Percentiles rank a stretch among this genome's conserved stretches.
Evolutionary conservation across 1,140 invertebrate genomes (phyloP).

Genomic region (Anastrepha ludens): DNA sequence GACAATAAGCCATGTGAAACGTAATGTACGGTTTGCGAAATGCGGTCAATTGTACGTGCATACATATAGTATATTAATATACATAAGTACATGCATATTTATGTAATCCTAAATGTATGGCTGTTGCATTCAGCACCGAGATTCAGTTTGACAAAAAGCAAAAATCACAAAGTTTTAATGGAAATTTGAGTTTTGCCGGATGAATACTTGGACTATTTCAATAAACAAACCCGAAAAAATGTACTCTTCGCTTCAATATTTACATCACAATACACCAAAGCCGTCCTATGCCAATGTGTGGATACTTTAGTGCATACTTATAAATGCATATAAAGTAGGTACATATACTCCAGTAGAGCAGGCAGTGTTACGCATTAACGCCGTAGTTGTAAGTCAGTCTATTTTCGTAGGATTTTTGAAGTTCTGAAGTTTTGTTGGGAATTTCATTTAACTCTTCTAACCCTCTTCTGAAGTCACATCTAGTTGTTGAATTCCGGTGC

Average conservation of each 20-base stretch:
- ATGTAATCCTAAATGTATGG: not conserved
- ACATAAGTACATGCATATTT: not conserved
- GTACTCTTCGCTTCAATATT: not conserved
- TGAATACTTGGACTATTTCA: conserved; percentile 24
- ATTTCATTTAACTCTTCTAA: conserved; percentile 44
- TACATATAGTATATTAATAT: not conserved
- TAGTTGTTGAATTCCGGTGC: conserved; percentile 25
- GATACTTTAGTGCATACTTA: not conserved
- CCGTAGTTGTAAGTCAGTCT: not conserved
- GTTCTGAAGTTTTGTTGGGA: conserved; percentile 35
- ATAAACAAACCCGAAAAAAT: not conserved
- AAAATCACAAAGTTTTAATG: conserved; percentile 30
- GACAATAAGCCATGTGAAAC: not conserved
- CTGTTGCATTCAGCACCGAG: not conserved
- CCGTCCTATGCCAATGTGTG: not conserved
- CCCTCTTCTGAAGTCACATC: conserved; percentile 27
- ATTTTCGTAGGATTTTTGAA: conserved; percentile 25
- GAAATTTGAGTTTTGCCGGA: conserved; percentile 17
- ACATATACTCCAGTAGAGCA: no score
- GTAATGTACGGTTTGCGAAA: not conserved
- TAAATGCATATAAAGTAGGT: not conserved
- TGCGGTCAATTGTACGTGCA: not conserved
- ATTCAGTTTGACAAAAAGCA: not conserved
- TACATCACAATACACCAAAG: not conserved
- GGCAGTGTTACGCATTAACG: not conserved